Evolutionary conservation across 2,888 invertebrate species (phyloP).

Genomic region (Melanostoma scalare): DNA sequence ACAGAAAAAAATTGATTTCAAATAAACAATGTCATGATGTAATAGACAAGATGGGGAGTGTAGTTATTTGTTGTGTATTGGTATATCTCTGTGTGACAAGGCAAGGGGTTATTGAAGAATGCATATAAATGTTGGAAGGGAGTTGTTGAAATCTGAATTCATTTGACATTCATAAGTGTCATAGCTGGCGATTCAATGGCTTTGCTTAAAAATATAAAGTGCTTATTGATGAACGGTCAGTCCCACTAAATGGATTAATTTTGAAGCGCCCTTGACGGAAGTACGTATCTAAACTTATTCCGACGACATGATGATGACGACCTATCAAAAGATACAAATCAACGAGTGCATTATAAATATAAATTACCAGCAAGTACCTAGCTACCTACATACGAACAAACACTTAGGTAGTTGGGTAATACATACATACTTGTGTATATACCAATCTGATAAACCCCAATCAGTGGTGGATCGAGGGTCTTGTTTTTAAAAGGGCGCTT

Average conservation of each 20-base stretch:
- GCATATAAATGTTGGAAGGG: background rate
- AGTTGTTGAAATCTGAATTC: background rate
- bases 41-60: conserved; percentile 63
- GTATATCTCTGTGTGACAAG: conserved; percentile 9
- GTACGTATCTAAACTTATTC: conserved; percentile 1
- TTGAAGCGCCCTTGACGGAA: conserved; percentile 24
- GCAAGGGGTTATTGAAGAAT: conserved; percentile 29
- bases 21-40: conserved; percentile 73
- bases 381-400: too few species aligned
- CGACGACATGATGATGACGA: conserved; percentile 14
- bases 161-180: background rate
- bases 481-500: too few species aligned
- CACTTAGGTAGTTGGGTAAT: background rate
- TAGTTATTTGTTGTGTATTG: conserved; percentile 19
- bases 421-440: conserved; percentile 1
- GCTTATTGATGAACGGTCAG: background rate
- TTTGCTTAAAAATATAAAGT: background rate
- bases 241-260: conserved; percentile 1
- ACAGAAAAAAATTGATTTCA: conserved; percentile 52
- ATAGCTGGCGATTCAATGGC: background rate
- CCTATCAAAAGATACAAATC: conserved; percentile 51
- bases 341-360: conserved; percentile 47
- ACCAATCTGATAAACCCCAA: conserved; percentile 17
- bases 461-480: too few species aligned
- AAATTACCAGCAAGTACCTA: conserved; percentile 14